These are phyloP conservation scores for Philereme vetulata DNA, from an alignment of 2,888 invertebrate species.

Conservation along the genomic window DNA sequence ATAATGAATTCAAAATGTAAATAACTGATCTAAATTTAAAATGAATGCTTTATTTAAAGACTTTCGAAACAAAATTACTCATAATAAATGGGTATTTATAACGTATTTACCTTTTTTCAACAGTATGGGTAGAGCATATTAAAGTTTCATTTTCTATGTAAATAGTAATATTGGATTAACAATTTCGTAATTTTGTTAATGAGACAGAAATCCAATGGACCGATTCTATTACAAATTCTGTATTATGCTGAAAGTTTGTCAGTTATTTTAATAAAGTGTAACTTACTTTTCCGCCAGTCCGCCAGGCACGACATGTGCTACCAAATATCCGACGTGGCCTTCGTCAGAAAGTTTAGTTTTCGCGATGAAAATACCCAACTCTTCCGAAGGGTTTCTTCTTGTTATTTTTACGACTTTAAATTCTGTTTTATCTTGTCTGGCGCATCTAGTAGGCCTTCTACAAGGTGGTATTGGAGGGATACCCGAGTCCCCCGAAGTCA, in stretches of 20 bases:
- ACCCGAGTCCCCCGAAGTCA: conserved; percentile 65
- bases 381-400: conserved; percentile 83
- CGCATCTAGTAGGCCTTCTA: conserved; percentile 62
- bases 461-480: conserved; percentile 81
- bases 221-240: too few species aligned
- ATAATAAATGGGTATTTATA: too few species aligned
- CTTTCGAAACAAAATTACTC: too few species aligned
- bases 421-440: conserved; percentile 65
- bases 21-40: too few species aligned
- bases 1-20: too few species aligned
- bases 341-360: conserved; percentile 85
- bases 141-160: too few species aligned
- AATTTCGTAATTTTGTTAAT: too few species aligned
- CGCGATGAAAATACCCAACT: conserved; percentile 89
- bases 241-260: background rate
- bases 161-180: too few species aligned
- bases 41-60: too few species aligned
- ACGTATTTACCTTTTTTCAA: too few species aligned
- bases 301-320: conserved; percentile 88
- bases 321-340: conserved; percentile 86
- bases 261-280: conserved; percentile 10
- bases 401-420: conserved; percentile 83
- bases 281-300: conserved; percentile 87
- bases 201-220: too few species aligned
- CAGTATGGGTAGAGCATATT: too few species aligned